These are phyloP conservation scores for Amiota minor DNA, from an alignment of 2,888 invertebrate genomes.

Conservation along the genomic window DNA sequence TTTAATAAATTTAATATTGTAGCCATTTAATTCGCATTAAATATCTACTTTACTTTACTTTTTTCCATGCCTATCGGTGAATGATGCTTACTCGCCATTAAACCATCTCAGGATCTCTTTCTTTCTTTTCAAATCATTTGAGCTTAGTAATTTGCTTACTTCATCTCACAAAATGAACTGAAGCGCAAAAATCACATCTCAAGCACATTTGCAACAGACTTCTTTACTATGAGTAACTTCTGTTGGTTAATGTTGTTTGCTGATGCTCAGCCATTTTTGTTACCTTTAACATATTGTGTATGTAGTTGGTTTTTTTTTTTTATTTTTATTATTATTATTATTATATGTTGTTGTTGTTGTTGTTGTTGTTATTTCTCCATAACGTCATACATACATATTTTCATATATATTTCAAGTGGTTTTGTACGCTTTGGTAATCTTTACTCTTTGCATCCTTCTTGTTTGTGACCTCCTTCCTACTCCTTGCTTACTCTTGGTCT, in stretches of 20 bases:
- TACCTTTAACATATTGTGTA: slow-evolving; percentile 10
- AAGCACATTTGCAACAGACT: slow-evolving; percentile 26
- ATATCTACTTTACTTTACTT: too few species aligned
- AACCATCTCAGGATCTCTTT: too few species aligned
- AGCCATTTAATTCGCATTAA: too few species aligned
- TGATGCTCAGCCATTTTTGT: slow-evolving; percentile 1
- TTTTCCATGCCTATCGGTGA: too few species aligned
- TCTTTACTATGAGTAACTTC: neutral
- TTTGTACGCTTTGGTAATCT: slow-evolving; percentile 22
- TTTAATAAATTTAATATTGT: too few species aligned
- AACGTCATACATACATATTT: slow-evolving; percentile 8
- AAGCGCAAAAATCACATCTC: slow-evolving; percentile 35
- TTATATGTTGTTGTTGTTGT: neutral
- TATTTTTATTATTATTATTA: neutral
- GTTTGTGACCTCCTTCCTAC: too few species aligned
- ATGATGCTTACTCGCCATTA: too few species aligned
- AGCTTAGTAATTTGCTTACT: slow-evolving; percentile 22
- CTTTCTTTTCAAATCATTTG: neutral
- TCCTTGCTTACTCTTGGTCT: too few species aligned
- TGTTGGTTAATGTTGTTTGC: neutral
- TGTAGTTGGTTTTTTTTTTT: neutral
- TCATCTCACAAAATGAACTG: slow-evolving; percentile 24
- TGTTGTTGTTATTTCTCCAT: neutral
- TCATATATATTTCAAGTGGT: slow-evolving; percentile 26
- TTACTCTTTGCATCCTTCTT: neutral